Conservation (phyloP, 2,113 vertebrate species). For the Cygnus atratus region DNA sequence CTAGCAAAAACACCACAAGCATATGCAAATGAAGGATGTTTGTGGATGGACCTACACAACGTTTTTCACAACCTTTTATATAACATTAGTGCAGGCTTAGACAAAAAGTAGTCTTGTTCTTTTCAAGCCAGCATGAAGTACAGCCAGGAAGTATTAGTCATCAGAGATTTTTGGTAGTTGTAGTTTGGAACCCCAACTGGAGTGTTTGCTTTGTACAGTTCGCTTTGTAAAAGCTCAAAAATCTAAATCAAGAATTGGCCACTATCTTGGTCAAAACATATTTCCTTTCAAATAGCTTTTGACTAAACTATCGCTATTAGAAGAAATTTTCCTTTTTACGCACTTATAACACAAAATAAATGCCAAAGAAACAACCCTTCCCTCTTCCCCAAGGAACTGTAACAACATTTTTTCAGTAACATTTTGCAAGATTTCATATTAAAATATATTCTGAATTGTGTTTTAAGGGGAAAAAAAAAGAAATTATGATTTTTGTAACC, state of each 20-base stretch:
- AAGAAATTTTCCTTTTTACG: not conserved
- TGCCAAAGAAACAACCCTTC: not conserved
- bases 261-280: not conserved
- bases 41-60: constrained; percentile 6
- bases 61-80: constrained; percentile 38
- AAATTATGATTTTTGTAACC: not conserved
- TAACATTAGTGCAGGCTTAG: constrained; percentile 28
- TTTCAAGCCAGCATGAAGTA: constrained; percentile 33
- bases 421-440: not conserved
- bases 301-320: not conserved
- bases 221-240: not conserved
- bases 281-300: constrained; percentile 10
- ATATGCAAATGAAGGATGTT: not conserved
- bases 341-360: not conserved
- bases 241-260: not conserved
- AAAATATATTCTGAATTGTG: not conserved
- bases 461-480: not conserved
- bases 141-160: constrained; percentile 61
- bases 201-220: constrained; percentile 23
- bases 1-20: not conserved
- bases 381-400: not conserved
- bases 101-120: constrained; percentile 52
- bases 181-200: constrained; percentile 44
- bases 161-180: constrained; percentile 49
- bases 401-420: not conserved